phyloP scores from a whole-genome alignment of 2,888 invertebrate genomes.

The Adelognathus sp. region DNA sequence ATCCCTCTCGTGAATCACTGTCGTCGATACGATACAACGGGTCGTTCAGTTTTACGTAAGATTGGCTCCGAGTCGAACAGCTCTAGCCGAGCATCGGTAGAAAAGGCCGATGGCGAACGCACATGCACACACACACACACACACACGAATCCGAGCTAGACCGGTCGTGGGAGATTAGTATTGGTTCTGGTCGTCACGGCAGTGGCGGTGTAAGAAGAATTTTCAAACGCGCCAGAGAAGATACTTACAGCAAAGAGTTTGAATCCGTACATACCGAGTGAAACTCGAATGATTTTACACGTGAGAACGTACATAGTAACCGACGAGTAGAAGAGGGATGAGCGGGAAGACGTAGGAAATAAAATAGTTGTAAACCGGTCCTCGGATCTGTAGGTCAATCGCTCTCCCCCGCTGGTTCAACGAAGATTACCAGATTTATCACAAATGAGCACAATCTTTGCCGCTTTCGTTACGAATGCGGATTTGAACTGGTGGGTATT shows the following conservation, averaged over 20 bases:
- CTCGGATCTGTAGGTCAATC: slow-evolving; percentile 28
- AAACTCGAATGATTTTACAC: neutral
- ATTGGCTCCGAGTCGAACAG: slow-evolving; percentile 34
- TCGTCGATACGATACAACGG: slow-evolving; percentile 52
- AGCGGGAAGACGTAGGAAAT: neutral
- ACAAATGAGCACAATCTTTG: neutral
- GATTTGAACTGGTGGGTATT: too few species aligned
- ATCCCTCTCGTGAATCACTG: slow-evolving; percentile 58
- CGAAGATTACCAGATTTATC: slow-evolving; percentile 19
- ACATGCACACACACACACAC: neutral
- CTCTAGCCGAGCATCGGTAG: neutral
- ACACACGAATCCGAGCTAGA: too few species aligned
- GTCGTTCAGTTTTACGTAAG: slow-evolving; percentile 57
- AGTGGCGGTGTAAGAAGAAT: neutral
- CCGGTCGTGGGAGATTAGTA: neutral
- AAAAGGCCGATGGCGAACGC: neutral
- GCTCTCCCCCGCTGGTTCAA: neutral
- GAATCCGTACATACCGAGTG: neutral
- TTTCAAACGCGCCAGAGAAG: neutral
- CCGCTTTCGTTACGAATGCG: neutral
- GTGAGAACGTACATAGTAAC: neutral
- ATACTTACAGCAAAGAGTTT: neutral
- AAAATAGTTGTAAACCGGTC: slow-evolving; percentile 18
- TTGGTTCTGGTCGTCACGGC: neutral
- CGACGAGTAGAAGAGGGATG: neutral